phyloP scores from a whole-genome alignment of 2,113 vertebrate species.

The Aldabrachelys gigantea region DNA sequence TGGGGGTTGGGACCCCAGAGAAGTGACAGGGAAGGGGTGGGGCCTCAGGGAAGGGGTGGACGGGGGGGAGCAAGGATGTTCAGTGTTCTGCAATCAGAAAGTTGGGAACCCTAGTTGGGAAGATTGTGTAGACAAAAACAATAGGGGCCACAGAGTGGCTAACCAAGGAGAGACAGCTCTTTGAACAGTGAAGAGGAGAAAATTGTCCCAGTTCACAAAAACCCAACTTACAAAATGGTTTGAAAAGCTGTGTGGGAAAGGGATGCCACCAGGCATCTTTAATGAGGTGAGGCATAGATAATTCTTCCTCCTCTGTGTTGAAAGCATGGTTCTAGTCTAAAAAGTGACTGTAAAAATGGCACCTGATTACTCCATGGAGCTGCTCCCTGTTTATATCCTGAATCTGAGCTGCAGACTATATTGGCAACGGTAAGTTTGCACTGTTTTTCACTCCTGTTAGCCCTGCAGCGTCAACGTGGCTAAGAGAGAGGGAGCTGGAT shows the following conservation, averaged over 20 bases:
- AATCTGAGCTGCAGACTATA: background rate
- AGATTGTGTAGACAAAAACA: background rate
- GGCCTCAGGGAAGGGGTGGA: too few relatives aligned
- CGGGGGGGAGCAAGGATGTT: too few relatives aligned
- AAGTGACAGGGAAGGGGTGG: too few relatives aligned
- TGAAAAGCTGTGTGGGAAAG: background rate
- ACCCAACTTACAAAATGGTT: background rate
- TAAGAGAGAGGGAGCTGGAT: background rate
- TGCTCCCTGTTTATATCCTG: background rate
- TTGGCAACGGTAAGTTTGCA: background rate
- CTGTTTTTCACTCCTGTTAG: background rate
- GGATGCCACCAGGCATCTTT: background rate
- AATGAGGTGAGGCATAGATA: background rate
- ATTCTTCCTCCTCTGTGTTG: background rate
- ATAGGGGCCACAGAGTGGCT: fast-evolving
- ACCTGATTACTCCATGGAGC: background rate
- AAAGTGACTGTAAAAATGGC: background rate
- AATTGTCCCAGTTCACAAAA: too few relatives aligned
- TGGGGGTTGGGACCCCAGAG: too few relatives aligned
- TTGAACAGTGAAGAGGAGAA: background rate
- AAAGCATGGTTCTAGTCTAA: background rate
- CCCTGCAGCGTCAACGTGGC: background rate
- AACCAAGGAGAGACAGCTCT: background rate
- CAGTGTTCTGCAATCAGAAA: too few relatives aligned
- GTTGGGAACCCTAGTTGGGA: too few relatives aligned